Base-by-base conservation (phyloP, 2,888 invertebrate genomes). In the Chironomus riparius region DNA sequence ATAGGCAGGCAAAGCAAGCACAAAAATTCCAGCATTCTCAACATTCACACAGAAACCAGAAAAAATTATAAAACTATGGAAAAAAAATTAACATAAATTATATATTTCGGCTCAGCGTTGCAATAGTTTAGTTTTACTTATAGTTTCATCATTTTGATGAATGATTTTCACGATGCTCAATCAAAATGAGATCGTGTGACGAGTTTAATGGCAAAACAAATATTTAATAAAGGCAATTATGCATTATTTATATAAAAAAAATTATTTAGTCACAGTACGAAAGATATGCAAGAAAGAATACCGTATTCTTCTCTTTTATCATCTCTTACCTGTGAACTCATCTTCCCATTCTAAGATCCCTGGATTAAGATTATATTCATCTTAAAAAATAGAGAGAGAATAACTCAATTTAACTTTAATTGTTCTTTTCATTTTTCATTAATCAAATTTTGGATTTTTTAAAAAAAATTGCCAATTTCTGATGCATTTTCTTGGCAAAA, bases 301-400 rank as follows among this genome's bases (percentile, higher is more conserved):
- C 12, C 65, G 21, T 12, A 24, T 65, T 65, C 65, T 65, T 65
- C 21, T 65, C 65, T 65, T 21, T 65, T 65, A 65, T 69, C 47
- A 69, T 92, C 95, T 38, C 38, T 94, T 96, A 96, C 96, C 95
- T 96, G 95, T 94, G 88, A 96, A 96, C 89, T 96, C 96, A 94
- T 96, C 96, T 92, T 96, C 96, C 96, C 96, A 96, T 89, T 96
- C 96, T 95, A 96, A 95, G 38, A 38, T 38, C 93, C 94, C 94
- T 91, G 95, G 95, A 92, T 95, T 95, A 92, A 95, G 94, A 95
- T 95, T 95, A 94, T 95, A 95, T 90, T 95, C 95, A 91, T 95
- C 95, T 95, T 94, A 92, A 93, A 92, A 90, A 83, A 82, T 87
- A 86, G 87, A 77, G 71, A 77, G 78, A 78, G 76, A 77, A 68